These are phyloP conservation scores for Ectropis grisescens DNA, from an alignment of 1,140 invertebrate genomes.

Conservation along the genomic window DNA sequence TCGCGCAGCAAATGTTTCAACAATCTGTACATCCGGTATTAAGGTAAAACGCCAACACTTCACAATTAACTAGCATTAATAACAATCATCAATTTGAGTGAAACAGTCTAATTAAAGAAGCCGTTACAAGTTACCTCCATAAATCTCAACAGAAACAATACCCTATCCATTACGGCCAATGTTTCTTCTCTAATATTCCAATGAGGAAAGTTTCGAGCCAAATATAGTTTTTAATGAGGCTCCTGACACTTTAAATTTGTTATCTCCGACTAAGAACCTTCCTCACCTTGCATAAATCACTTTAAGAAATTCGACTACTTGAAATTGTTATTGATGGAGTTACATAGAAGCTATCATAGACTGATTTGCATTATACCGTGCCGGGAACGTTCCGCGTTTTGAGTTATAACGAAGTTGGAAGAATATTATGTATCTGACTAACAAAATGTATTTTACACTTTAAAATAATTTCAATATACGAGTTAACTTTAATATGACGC, in stretches of 20 bases:
- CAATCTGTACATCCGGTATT: too few relatives aligned
- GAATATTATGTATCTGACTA: too few relatives aligned
- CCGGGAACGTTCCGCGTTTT: too few relatives aligned
- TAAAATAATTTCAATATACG: too few relatives aligned
- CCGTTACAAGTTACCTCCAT: slow-evolving; percentile 68
- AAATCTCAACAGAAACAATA: slow-evolving; percentile 64
- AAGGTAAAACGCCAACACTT: slow-evolving; percentile 26
- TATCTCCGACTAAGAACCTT: slow-evolving; percentile 27
- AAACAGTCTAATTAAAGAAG: slow-evolving; percentile 68
- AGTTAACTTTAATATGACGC: too few relatives aligned
- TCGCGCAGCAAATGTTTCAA: too few relatives aligned
- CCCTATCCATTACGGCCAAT: slow-evolving; percentile 57
- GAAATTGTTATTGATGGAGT: too few relatives aligned
- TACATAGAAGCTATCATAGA: too few relatives aligned
- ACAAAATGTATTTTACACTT: too few relatives aligned
- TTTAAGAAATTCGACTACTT: too few relatives aligned
- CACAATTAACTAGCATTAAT: slow-evolving; percentile 49
- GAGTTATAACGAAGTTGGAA: too few relatives aligned
- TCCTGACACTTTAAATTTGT: slow-evolving; percentile 38
- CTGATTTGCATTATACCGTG: too few relatives aligned
- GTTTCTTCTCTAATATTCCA: slow-evolving; percentile 57
- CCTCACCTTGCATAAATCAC: slow-evolving; percentile 40
- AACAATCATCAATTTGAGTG: slow-evolving; percentile 66
- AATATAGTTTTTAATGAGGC: slow-evolving; percentile 60
- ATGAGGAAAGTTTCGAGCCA: slow-evolving; percentile 52